phyloP scores from a whole-genome alignment of 1,140 invertebrate species.

The Platorchestia sp. region DNA sequence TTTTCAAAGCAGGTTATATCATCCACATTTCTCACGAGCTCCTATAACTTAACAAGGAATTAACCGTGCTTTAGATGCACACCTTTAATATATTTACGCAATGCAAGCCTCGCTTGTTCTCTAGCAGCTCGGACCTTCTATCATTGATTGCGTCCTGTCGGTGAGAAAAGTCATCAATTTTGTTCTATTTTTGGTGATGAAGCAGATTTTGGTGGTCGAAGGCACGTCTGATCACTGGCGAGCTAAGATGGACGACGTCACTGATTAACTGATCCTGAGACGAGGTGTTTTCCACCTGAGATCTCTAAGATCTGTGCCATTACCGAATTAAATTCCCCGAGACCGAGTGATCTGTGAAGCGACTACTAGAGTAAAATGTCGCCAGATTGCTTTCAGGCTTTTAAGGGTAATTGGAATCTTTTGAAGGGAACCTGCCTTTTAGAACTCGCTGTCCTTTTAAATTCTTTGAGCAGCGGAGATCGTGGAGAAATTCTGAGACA shows the following conservation, averaged over 20 bases:
- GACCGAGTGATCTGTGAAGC: background rate
- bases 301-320: background rate
- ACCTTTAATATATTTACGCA: background rate
- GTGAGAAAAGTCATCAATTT: background rate
- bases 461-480: background rate
- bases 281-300: constrained; percentile 20
- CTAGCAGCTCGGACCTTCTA: background rate
- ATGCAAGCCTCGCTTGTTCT: background rate
- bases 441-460: background rate
- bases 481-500: background rate
- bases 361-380: background rate
- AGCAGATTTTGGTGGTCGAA: background rate
- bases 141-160: background rate
- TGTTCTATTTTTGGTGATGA: background rate
- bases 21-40: background rate
- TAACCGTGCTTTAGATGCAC: background rate
- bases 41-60: background rate
- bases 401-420: constrained; percentile 20
- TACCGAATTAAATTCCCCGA: constrained; percentile 16
- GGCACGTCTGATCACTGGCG: background rate
- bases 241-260: background rate
- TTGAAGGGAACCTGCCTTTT: background rate
- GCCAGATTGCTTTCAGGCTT: background rate
- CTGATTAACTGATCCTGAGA: constrained; percentile 17
- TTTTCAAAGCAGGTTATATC: background rate